phyloP scores from a whole-genome alignment of 64 coral and sea anemone species.

The Montipora cactus region DNA sequence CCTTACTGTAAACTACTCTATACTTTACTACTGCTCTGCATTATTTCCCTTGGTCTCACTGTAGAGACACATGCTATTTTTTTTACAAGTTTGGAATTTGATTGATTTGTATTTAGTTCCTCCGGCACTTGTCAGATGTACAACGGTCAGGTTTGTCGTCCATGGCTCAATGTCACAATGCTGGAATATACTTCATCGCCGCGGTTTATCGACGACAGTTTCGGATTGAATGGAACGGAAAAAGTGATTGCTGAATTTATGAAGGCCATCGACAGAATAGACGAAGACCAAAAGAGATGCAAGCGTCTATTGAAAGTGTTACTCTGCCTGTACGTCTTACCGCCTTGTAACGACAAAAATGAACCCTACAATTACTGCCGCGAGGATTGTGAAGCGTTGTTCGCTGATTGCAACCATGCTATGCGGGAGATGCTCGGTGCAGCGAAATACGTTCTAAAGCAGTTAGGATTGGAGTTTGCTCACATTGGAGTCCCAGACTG shows the following conservation, averaged over 20 bases:
- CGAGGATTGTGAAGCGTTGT: slow-evolving; percentile 86
- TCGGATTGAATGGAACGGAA: slow-evolving; percentile 76
- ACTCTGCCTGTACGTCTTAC: slow-evolving; percentile 67
- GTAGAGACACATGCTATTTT: not conserved
- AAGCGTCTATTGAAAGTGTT: slow-evolving; percentile 59
- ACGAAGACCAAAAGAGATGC: slow-evolving; percentile 40
- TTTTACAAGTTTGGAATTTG: not conserved
- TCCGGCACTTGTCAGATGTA: slow-evolving; percentile 57
- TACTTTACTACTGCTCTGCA: too few species aligned
- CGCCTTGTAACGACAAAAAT: slow-evolving; percentile 62
- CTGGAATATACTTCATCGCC: slow-evolving; percentile 35
- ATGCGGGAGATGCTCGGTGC: slow-evolving; percentile 80
- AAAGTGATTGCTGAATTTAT: slow-evolving; percentile 25
- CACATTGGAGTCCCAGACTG: slow-evolving; percentile 85
- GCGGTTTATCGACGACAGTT: slow-evolving; percentile 55
- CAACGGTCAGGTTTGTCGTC: slow-evolving; percentile 26
- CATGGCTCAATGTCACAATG: slow-evolving; percentile 60
- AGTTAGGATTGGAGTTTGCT: slow-evolving; percentile 40
- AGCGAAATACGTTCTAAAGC: slow-evolving; percentile 66
- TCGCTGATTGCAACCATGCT: slow-evolving; percentile 45
- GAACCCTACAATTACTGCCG: slow-evolving; percentile 46
- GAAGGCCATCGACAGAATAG: slow-evolving; percentile 44
- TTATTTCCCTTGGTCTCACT: too few species aligned
- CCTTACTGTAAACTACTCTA: too few species aligned
- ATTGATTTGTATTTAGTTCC: not conserved